These are phyloP conservation scores for Siderastrea radians DNA, from an alignment of 92 coral and sea anemone genomes.

Conservation along the genomic window DNA sequence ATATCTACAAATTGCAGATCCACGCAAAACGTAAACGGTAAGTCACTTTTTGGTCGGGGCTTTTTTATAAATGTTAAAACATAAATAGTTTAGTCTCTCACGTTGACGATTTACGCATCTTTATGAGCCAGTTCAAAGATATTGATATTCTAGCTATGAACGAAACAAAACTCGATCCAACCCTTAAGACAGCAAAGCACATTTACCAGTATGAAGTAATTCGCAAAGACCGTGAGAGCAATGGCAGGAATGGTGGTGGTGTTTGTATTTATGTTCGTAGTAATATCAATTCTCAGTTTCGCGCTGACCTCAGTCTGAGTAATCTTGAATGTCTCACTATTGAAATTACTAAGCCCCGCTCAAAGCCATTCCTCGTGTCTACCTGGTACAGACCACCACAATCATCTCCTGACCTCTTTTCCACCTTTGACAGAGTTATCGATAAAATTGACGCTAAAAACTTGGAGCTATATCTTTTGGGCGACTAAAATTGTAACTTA, in stretches of 20 bases:
- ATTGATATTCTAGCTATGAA: too few relatives aligned
- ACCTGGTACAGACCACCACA: slow-evolving; percentile 81
- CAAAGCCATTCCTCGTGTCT: slow-evolving; percentile 69
- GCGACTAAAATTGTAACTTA: too few relatives aligned
- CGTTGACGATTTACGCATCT: slow-evolving; percentile 25
- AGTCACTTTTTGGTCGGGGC: slow-evolving; percentile 21
- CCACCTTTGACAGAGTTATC: slow-evolving; percentile 51
- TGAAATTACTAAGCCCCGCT: slow-evolving; percentile 66
- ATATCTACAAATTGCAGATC: neutral
- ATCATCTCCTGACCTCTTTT: slow-evolving; percentile 56
- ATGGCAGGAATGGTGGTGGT: slow-evolving; percentile 53
- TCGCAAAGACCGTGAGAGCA: slow-evolving; percentile 52
- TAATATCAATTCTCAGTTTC: slow-evolving; percentile 28
- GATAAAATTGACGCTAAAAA: slow-evolving; percentile 60
- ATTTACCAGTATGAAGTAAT: slow-evolving; percentile 45
- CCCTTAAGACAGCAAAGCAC: slow-evolving; percentile 49
- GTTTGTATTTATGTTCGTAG: slow-evolving; percentile 45
- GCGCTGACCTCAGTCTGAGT: slow-evolving; percentile 43
- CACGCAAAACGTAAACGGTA: neutral
- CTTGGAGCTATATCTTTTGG: slow-evolving; percentile 46
- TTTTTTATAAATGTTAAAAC: slow-evolving; percentile 30
- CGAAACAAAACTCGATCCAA: slow-evolving; percentile 57
- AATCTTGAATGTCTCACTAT: slow-evolving; percentile 60
- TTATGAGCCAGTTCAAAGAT: slow-evolving; percentile 11
- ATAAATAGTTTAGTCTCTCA: slow-evolving; percentile 25